phyloP scores from a whole-genome alignment of 2,888 invertebrate species.

The Miltochrista miniata region DNA sequence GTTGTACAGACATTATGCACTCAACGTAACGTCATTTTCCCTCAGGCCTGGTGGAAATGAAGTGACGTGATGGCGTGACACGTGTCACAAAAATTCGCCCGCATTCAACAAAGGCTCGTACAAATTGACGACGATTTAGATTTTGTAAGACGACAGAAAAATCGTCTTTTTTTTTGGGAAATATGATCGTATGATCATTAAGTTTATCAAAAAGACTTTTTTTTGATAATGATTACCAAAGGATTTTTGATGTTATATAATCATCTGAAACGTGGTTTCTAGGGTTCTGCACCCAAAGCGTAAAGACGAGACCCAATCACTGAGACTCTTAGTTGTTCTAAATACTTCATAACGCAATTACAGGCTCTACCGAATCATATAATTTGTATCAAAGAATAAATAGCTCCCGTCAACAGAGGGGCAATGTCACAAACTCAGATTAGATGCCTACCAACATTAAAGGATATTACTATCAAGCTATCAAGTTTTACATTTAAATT shows the following conservation, averaged over 20 bases:
- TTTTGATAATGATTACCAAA: background rate
- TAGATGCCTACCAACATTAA: background rate
- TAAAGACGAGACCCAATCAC: too few relatives aligned
- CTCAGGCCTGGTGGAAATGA: slow-evolving; percentile 11
- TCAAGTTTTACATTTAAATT: slow-evolving; percentile 10
- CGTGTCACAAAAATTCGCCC: slow-evolving; percentile 12
- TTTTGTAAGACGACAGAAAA: background rate
- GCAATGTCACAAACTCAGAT: background rate
- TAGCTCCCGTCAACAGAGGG: too few relatives aligned
- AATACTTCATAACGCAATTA: too few relatives aligned
- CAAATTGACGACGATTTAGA: slow-evolving; percentile 8
- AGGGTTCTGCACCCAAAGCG: too few relatives aligned
- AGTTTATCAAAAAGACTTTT: background rate
- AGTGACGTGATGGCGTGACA: slow-evolving; percentile 5
- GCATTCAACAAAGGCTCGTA: background rate
- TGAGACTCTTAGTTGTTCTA: too few relatives aligned
- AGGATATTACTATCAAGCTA: background rate
- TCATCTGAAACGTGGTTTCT: too few relatives aligned
- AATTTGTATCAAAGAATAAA: too few relatives aligned
- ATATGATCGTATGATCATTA: background rate
- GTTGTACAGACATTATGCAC: background rate
- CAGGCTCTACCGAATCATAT: too few relatives aligned
- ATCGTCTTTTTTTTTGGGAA: background rate
- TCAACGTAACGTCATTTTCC: slow-evolving; percentile 8
- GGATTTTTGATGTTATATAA: too few relatives aligned